Percentiles rank a stretch among this genome's conserved stretches.
Conservation (phyloP, 2,888 invertebrate genomes). For the Tenthredo livida region DNA sequence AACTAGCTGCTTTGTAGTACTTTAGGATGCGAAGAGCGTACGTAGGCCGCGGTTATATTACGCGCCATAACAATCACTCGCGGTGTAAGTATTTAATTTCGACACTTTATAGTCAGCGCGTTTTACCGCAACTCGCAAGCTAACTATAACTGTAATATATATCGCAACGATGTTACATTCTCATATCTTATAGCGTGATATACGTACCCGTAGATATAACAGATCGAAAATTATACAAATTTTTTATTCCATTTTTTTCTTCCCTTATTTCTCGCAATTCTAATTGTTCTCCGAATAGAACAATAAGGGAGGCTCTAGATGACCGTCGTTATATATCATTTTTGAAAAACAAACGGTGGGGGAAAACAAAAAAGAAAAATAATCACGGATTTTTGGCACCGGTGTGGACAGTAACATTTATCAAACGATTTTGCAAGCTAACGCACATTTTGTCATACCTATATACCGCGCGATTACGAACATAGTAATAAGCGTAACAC, state of each 20-base stretch:
- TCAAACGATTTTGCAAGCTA: background rate
- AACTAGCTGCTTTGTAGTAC: background rate
- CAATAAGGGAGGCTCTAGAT: background rate
- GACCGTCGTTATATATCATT: background rate
- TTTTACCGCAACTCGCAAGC: background rate
- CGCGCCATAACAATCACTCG: background rate
- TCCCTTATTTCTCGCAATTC: background rate
- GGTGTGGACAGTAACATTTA: background rate
- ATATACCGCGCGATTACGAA: background rate
- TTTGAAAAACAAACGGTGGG: background rate
- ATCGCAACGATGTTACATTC: background rate
- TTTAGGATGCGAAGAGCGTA: slow-evolving; percentile 5
- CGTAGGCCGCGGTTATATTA: background rate
- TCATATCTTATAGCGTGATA: background rate
- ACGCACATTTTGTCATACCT: background rate
- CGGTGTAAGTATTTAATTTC: slow-evolving; percentile 18
- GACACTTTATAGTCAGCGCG: slow-evolving; percentile 17
- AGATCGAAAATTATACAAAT: background rate
- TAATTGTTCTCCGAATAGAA: background rate
- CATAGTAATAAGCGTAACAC: too few relatives aligned
- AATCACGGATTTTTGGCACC: background rate
- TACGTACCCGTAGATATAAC: background rate
- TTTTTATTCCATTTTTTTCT: background rate
- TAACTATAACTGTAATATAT: slow-evolving; percentile 12
- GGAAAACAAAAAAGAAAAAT: background rate